Evolutionary conservation across 2,113 vertebrate genomes (phyloP), one percentile per base, ranked within the genome.

Genomic region (Leucopsar rothschildi): DNA sequence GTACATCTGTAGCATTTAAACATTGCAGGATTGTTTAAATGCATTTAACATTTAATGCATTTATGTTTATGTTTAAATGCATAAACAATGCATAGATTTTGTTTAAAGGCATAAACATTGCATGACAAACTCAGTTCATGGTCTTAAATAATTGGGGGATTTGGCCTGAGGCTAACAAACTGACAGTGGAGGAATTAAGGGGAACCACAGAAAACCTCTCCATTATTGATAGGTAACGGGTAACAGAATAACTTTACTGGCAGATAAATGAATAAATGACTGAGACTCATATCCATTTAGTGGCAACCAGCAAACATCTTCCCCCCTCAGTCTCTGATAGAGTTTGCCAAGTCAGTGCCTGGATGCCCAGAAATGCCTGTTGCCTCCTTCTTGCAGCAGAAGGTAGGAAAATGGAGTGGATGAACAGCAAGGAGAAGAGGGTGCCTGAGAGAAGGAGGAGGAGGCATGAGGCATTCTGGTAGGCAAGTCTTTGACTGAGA

Each of bases 31-130:
- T 45, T 87, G 64, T 91, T 93, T 91, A 90, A 83, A 81, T 66
- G 87, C 56, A 82, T 82, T 84, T 91, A 78, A 27, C 56, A 21
- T 84, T 78, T 94, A 94, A 86, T 89, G 83, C 31, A 60, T 83
- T 68, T 83, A 31, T 86, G 50, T 91, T 96, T 92, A 90, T 49
- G 27, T 66, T 95, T 66, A 70, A 86, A 57, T 65, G 33, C 28
- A 76, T 79, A 95, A 95, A 63, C 88, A 84, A 61, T 71, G 47
- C 65, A 76, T 63, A 76, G 29, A 75, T 85, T 68, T 85, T 56
- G 44, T 79, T 88, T 76, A 85, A 85, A 88, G 65, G 59, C 31
- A 57, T 81, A 96, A 96, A 79, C 52, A 84, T 78, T 66, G 65
- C 7, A 0, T 35, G 47, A 82, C 66, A 56, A 77, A 35, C 45